A percentile compares a stretch with the other conserved stretches of the same genome.
phyloP scores from a whole-genome alignment of 2,797 vertebrate genomes.

The Bovichtus variegatus region DNA sequence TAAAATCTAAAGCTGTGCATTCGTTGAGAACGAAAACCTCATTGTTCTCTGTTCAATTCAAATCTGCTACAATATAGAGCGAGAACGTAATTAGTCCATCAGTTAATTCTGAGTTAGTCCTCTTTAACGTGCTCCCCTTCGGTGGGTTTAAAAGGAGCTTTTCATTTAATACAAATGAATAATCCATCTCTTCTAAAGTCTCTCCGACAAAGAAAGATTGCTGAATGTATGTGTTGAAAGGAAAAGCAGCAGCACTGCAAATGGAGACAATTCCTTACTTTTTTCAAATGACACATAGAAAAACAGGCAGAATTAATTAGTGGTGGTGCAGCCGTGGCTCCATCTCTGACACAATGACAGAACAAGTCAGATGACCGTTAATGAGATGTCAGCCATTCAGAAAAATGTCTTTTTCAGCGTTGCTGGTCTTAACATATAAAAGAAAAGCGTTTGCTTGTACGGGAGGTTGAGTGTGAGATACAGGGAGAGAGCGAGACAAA shows the following conservation, averaged over 20 bases:
- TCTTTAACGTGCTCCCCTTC: neutral
- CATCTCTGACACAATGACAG: conserved; percentile 42
- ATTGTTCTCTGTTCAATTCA: neutral
- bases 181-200: conserved; percentile 14
- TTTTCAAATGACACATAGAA: neutral
- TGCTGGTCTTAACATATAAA: conserved; percentile 12
- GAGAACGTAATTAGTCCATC: conserved; percentile 34
- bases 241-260: conserved; percentile 1
- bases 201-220: neutral
- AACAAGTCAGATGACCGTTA: conserved; percentile 42
- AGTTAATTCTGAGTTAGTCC: conserved; percentile 38
- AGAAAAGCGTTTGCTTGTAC: conserved; percentile 34
- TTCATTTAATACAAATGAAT: conserved; percentile 24
- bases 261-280: conserved; percentile 28
- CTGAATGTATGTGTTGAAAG: conserved; percentile 4
- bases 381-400: conserved; percentile 53
- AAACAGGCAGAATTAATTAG: conserved; percentile 32
- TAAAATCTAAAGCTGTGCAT: neutral
- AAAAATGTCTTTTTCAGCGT: conserved; percentile 48
- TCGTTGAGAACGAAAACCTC: neutral
- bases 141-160: conserved; percentile 21
- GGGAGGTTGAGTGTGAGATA: neutral
- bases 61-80: neutral
- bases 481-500: neutral
- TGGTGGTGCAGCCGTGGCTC: conserved; percentile 6